These are phyloP conservation scores for Tanypteryx hageni DNA, from an alignment of 2,888 invertebrate genomes.

Conservation along the genomic window DNA sequence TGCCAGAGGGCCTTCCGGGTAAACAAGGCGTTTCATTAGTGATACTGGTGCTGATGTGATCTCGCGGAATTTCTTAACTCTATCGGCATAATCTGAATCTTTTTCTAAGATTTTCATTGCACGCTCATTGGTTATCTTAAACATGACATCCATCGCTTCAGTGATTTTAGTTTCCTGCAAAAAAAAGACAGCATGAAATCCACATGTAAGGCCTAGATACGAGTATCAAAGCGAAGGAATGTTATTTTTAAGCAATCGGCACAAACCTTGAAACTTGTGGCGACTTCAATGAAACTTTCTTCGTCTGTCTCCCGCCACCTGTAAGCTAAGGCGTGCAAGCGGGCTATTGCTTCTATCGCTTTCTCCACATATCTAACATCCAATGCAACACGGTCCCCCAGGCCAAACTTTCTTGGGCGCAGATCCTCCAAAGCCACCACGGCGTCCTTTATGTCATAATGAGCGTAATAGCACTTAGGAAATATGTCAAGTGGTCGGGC, in stretches of 20 bases:
- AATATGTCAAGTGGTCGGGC: not conserved
- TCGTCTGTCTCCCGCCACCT: conserved; percentile 27
- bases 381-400: conserved; percentile 1
- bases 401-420: not conserved
- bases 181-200: not conserved
- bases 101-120: not conserved
- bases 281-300: conserved; percentile 3
- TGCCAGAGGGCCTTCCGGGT: conserved; percentile 14
- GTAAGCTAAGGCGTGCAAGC: conserved; percentile 42
- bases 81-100: not conserved
- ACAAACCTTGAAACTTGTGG: conserved; percentile 43
- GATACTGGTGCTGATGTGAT: conserved; percentile 1
- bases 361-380: conserved; percentile 17
- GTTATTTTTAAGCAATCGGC: not conserved
- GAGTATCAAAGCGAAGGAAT: not conserved
- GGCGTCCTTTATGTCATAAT: conserved; percentile 35
- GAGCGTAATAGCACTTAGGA: conserved; percentile 40
- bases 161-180: conserved; percentile 15
- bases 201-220: not conserved
- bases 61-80: not conserved
- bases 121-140: conserved; percentile 4
- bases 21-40: not conserved
- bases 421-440: conserved; percentile 51
- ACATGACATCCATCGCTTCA: not conserved
- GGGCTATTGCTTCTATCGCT: conserved; percentile 34